phyloP scores from a whole-genome alignment of 92 coral and sea anemone species.

The Meandrina meandrites region DNA sequence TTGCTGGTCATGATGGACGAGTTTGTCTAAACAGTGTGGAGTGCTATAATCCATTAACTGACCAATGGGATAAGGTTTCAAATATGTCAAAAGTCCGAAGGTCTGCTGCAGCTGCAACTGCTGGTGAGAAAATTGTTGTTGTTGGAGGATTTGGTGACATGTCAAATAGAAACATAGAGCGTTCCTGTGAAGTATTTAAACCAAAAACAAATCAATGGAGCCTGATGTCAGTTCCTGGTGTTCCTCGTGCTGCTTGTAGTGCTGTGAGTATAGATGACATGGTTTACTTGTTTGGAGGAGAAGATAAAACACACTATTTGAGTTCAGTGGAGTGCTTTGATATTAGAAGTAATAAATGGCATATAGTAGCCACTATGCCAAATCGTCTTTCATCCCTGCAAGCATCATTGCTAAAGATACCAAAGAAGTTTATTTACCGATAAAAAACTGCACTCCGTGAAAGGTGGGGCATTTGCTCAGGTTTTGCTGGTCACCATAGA shows the following conservation, averaged over 20 bases:
- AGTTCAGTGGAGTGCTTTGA: constrained; percentile 62
- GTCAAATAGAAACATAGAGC: background rate
- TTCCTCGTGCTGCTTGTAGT: background rate
- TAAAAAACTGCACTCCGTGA: too few relatives aligned
- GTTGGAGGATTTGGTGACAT: constrained; percentile 8
- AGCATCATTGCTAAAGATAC: constrained; percentile 20
- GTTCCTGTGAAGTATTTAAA: background rate
- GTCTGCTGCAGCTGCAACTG: background rate
- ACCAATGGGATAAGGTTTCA: background rate
- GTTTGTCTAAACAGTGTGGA: background rate
- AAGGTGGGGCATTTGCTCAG: background rate
- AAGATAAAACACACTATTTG: constrained; percentile 21
- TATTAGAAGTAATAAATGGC: constrained; percentile 46
- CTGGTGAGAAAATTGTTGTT: background rate
- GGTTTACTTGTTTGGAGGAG: constrained; percentile 40
- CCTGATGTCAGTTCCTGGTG: background rate
- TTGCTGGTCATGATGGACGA: background rate
- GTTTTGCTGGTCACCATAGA: background rate
- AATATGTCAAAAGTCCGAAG: background rate
- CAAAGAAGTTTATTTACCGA: constrained; percentile 2
- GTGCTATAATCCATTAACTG: background rate
- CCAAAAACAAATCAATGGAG: background rate
- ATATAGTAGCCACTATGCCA: constrained; percentile 29
- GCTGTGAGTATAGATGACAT: background rate
- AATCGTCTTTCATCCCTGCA: constrained; percentile 46